Base-by-base conservation (phyloP, 2,888 invertebrate genomes). In the Andrena bucephala region DNA sequence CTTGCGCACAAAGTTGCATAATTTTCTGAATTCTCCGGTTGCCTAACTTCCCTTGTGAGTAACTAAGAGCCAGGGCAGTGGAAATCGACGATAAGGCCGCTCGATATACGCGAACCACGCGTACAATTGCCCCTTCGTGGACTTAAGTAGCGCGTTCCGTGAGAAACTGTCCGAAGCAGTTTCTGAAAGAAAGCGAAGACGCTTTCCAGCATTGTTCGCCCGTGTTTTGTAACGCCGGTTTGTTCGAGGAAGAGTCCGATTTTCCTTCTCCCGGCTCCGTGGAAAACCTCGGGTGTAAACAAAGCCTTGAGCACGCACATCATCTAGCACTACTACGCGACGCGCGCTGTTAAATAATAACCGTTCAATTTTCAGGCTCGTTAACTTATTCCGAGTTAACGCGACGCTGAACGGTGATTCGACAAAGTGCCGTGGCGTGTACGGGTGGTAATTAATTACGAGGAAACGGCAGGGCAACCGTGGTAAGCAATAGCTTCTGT, bases 121-220 rank as follows among this genome's bases (percentile, higher is more conserved):
- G 36, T 42, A 42, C 42, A 29, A 62, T 31, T 68, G n/a, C 60
- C 66, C 27, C 20, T 71, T 29, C 59, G 13, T 48, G 20, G 57
- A 52, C 50, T 50, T 8, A 74, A 66, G 59, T 42, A 36, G 66
- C 50, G 42, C 54, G 48, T 63, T 63, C 57, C 81, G 81, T 83
- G 83, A 62, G 83, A 83, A 81, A 76, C 81, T 69, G 75, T 81
- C 69, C 29, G n/a, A 36, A 59, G 59, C 6, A 13, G 69, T 54
- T 81, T 69, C 72, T 24, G 75, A 83, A 79, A 74, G 80, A 76
- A 76, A 80, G 83, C 77, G 59, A 78, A 76, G 36, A 72, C 72
- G 48, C 81, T 83, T 86, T 87, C 86, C 83, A 67, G 71, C 72
- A 84, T 84, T 76, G 78, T 81, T 75, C 36, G 54, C 27, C n/a